A percentile compares a stretch with the other conserved stretches of the same genome.
Conservation (phyloP, 2,888 invertebrate species). For the Drosophila multiciliata region DNA sequence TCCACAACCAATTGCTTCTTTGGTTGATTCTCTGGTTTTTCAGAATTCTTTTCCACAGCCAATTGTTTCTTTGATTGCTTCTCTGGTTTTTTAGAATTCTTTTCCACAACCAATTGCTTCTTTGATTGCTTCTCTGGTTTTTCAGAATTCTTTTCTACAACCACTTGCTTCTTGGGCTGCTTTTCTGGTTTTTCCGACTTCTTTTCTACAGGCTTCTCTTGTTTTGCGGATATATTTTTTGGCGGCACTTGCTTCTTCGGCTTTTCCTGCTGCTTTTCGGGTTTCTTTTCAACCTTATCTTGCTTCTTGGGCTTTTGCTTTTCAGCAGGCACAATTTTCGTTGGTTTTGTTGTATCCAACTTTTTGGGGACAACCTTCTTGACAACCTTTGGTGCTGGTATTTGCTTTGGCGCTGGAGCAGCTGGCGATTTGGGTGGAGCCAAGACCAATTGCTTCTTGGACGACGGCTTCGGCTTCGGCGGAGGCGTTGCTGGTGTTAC, state of each 20-base stretch:
- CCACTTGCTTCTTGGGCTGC: not conserved
- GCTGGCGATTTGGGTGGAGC: slow-evolving; percentile 62
- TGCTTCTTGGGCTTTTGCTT: not conserved
- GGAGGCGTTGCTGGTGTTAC: slow-evolving; percentile 8
- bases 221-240: not conserved
- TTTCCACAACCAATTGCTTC: not conserved
- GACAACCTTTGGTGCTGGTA: slow-evolving; percentile 21
- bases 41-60: slow-evolving; percentile 4
- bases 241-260: not conserved
- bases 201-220: slow-evolving; percentile 5
- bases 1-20: not conserved
- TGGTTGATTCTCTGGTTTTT: slow-evolving; percentile 18
- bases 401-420: slow-evolving; percentile 24
- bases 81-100: not conserved
- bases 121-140: not conserved
- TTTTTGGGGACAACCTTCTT: slow-evolving; percentile 23
- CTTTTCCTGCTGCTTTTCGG: not conserved
- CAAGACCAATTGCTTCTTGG: slow-evolving; percentile 49
- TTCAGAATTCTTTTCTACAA: slow-evolving; percentile 6
- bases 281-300: not conserved
- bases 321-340: slow-evolving; percentile 1
- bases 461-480: slow-evolving; percentile 25
- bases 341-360: not conserved
- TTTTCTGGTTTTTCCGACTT: slow-evolving; percentile 8
- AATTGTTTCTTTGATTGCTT: not conserved